These are phyloP conservation scores for Philopedon plagiatum DNA, from an alignment of 2,888 invertebrate genomes.

Conservation along the genomic window DNA sequence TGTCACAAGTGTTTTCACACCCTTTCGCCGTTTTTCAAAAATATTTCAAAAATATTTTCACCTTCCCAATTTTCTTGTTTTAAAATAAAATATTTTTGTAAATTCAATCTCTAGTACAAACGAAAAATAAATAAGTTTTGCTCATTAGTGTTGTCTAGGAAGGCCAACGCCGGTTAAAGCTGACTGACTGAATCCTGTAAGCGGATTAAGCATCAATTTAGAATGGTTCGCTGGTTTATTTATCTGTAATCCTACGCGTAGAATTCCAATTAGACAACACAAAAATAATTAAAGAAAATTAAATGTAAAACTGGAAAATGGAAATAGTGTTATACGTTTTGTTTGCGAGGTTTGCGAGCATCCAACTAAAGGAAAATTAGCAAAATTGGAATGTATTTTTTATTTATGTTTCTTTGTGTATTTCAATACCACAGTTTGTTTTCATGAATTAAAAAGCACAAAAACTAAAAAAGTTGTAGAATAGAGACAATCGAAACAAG, in stretches of 20 bases:
- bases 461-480: no score
- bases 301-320: constrained; percentile 45
- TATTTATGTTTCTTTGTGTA: constrained; percentile 9
- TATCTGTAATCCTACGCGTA: constrained; percentile 51
- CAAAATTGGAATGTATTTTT: constrained; percentile 18
- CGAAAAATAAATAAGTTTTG: constrained; percentile 42
- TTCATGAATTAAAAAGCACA: not conserved
- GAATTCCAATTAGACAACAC: constrained; percentile 45
- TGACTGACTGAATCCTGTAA: constrained; percentile 53
- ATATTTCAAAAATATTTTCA: no score
- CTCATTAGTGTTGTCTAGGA: constrained; percentile 53
- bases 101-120: not conserved
- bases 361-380: constrained; percentile 21
- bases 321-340: constrained; percentile 29
- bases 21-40: no score
- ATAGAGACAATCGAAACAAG: no score
- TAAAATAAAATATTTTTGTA: not conserved
- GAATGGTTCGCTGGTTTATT: constrained; percentile 56
- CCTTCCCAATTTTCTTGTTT: not conserved
- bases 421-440: not conserved
- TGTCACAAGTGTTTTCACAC: no score
- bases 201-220: constrained; percentile 56
- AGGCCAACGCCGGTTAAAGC: constrained; percentile 44
- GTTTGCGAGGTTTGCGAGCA: constrained; percentile 14
- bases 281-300: constrained; percentile 48